A percentile compares a stretch with the other conserved stretches of the same genome.
Conservation (phyloP, 2,113 vertebrate genomes). For the Cacatua alba region DNA sequence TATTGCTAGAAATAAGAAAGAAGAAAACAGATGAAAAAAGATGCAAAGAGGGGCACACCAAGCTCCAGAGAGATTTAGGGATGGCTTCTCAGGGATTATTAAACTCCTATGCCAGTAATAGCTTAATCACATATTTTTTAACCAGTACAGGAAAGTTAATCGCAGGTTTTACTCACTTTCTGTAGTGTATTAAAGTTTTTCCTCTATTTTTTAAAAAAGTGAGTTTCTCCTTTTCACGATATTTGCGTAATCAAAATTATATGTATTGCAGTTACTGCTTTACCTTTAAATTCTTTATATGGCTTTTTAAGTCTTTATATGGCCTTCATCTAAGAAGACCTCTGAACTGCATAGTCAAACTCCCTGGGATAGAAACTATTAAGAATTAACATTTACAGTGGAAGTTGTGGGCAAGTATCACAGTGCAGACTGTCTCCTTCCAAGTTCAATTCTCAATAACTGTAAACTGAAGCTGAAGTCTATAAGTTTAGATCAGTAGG, state of each 20-base stretch:
- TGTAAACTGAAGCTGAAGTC: neutral
- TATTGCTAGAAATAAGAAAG: neutral
- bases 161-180: neutral
- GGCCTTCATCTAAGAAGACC: neutral
- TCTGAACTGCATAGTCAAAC: neutral
- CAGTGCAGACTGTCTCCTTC: neutral
- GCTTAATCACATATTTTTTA: neutral
- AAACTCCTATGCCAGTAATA: neutral
- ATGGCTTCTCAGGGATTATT: neutral
- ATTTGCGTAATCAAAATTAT: neutral
- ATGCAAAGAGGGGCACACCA: neutral
- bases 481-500: neutral
- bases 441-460: neutral
- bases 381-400: neutral
- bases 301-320: too few relatives aligned
- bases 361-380: neutral
- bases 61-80: neutral
- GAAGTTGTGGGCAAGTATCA: neutral
- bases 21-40: neutral
- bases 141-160: neutral
- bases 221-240: neutral
- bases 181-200: neutral
- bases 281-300: neutral
- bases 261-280: neutral
- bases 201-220: neutral